Evolutionary conservation across 1,140 invertebrate species (phyloP), one percentile per base, ranked within the genome.

Genomic region (Hermetia illucens): DNA sequence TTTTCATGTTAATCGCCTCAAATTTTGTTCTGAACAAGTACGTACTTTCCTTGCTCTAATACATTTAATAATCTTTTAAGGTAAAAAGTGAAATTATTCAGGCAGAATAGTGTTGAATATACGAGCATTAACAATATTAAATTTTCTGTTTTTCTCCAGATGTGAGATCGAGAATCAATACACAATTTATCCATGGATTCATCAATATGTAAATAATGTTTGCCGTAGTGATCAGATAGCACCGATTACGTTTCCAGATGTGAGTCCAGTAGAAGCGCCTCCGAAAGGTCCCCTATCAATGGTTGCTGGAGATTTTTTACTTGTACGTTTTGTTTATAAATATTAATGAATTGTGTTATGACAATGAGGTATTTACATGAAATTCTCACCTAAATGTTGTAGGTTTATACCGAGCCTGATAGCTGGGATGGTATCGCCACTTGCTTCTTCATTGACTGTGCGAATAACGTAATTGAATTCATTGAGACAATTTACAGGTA

Each of bases 381-480:
- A 15, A 21, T 43, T 34, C 5, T 32, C 24, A 13, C 18, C 8
- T 5, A 30, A 39, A 17, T 56, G 43, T 50, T 48, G 4, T 55
- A 82, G 75, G 77, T 88, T 15, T 89, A 88, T 53, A 79, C 69
- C 33, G 73, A 75, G 21, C 58, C 69, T 2, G 73, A 84, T 44
- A 65, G 77, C 22, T 98, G 90, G 82, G 78, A 96, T 54, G 94
- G 88, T 56, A 77, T 98, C 2, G 85, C 85, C 0, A 93, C 94
- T 0, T 95, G 93, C 48, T 98, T 98, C 63, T 98, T 98, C 58
- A 88, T 98, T 40, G 95, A 98, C 58, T 98, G 95, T 55, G 93
- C 93, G 12, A 82, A 87, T 37, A 98, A 98, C 61, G 80, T 98
- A 4, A 81, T 97, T 19, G 78, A 82, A 43, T 97, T 96, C 51